Percentiles rank a stretch among this genome's conserved stretches.
These are phyloP conservation scores for Otolemur crassicaudatus DNA, from an alignment of 2,797 vertebrate genomes.

Conservation along the genomic window DNA sequence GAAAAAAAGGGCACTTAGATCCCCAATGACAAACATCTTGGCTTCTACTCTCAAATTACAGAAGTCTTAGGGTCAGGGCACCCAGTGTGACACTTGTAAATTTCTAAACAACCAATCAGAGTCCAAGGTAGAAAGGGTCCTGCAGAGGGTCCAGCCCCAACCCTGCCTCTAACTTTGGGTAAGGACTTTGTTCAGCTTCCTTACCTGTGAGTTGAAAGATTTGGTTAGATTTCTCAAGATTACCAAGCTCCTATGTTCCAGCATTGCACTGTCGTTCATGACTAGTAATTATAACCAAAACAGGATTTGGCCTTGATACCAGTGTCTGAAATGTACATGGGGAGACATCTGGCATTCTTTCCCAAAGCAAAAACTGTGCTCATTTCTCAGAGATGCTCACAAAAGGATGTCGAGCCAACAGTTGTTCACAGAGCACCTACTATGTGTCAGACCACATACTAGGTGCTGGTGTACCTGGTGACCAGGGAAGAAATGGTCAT, in stretches of 20 bases:
- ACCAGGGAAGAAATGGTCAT: background rate
- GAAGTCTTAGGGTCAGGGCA: background rate
- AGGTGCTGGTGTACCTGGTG: background rate
- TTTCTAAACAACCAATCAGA: background rate
- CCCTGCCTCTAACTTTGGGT: background rate
- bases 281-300: background rate
- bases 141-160: background rate
- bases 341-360: background rate
- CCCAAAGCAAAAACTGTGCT: background rate
- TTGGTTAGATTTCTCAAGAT: background rate
- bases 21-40: background rate
- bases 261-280: background rate
- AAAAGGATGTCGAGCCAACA: background rate
- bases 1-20: background rate
- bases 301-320: background rate
- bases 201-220: background rate
- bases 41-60: background rate
- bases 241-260: background rate
- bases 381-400: background rate
- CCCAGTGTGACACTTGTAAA: background rate
- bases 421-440: background rate
- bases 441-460: background rate
- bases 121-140: background rate
- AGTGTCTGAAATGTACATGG: background rate
- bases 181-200: background rate